phyloP scores from a whole-genome alignment of 2,888 invertebrate species.

The Heterodera filipjevi region DNA sequence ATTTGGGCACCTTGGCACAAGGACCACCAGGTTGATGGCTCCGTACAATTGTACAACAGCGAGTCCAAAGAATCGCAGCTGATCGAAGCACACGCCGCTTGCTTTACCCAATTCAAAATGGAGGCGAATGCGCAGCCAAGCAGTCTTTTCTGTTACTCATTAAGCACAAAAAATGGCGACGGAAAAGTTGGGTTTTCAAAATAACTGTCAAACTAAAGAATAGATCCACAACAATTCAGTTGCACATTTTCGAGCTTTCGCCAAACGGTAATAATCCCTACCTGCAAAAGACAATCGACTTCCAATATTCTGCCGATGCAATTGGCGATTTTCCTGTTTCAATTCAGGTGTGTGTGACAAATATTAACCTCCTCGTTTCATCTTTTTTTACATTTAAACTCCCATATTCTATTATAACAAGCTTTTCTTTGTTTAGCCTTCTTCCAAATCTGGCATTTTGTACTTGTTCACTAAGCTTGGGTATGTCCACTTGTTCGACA shows the following conservation, averaged over 20 bases:
- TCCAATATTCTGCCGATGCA: slow-evolving; percentile 97
- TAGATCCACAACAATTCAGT: slow-evolving; percentile 64
- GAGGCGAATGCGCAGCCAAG: slow-evolving; percentile 84
- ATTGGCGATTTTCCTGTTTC: slow-evolving; percentile 98
- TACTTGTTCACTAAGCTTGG: slow-evolving; percentile 98
- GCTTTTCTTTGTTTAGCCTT: slow-evolving; percentile 74
- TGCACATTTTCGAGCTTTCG: slow-evolving; percentile 92
- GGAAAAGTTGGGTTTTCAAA: slow-evolving; percentile 74
- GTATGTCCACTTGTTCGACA: slow-evolving; percentile 96
- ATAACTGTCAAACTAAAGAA: not conserved
- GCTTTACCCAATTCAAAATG: slow-evolving; percentile 92
- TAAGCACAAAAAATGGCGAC: slow-evolving; percentile 79
- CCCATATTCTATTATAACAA: no score
- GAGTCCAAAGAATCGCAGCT: slow-evolving; percentile 98
- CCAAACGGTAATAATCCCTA: slow-evolving; percentile 93
- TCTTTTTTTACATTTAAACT: no score
- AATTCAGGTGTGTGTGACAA: no score
- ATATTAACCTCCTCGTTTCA: no score
- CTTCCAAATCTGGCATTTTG: slow-evolving; percentile 92
- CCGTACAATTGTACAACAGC: slow-evolving; percentile 97
- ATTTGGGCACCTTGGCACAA: no score
- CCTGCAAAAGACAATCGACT: slow-evolving; percentile 96
- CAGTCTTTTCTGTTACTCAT: slow-evolving; percentile 96
- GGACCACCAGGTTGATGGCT: slow-evolving; percentile 95
- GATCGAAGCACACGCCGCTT: slow-evolving; percentile 96